phyloP scores from a whole-genome alignment of 2,113 vertebrate species.

The Myotis lucifugus region DNA sequence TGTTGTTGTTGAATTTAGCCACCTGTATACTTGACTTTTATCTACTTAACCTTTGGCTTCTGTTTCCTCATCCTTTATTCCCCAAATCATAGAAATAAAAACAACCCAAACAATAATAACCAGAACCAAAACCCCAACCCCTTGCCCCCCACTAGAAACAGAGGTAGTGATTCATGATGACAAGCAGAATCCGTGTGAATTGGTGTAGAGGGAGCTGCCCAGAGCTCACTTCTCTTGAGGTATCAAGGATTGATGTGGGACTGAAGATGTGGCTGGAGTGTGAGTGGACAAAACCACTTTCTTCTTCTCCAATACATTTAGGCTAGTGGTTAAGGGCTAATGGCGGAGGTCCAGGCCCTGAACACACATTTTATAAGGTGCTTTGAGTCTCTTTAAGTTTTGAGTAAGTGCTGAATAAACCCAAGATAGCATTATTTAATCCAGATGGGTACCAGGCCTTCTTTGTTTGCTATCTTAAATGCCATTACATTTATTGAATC shows the following conservation, averaged over 20 bases:
- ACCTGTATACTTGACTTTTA: background rate
- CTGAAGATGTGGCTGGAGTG: background rate
- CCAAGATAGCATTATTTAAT: background rate
- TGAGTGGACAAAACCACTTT: background rate
- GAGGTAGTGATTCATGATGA: background rate
- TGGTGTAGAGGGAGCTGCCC: background rate
- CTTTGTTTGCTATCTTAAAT: constrained; percentile 7
- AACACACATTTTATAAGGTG: background rate
- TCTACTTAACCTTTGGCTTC: background rate
- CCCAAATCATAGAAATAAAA: background rate
- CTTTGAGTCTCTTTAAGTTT: background rate
- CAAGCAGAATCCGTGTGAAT: background rate
- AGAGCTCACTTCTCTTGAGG: background rate
- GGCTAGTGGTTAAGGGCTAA: background rate
- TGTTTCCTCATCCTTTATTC: background rate
- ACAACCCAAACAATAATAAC: background rate
- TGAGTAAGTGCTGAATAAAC: background rate
- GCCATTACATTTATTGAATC: background rate
- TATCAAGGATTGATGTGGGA: background rate
- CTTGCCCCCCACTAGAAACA: background rate
- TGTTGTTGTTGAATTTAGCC: background rate
- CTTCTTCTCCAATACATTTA: background rate
- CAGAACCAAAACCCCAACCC: background rate
- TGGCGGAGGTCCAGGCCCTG: background rate
- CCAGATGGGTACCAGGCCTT: background rate